phyloP scores from a whole-genome alignment of 2,797 vertebrate genomes.

The Catamblyrhynchus diadema region DNA sequence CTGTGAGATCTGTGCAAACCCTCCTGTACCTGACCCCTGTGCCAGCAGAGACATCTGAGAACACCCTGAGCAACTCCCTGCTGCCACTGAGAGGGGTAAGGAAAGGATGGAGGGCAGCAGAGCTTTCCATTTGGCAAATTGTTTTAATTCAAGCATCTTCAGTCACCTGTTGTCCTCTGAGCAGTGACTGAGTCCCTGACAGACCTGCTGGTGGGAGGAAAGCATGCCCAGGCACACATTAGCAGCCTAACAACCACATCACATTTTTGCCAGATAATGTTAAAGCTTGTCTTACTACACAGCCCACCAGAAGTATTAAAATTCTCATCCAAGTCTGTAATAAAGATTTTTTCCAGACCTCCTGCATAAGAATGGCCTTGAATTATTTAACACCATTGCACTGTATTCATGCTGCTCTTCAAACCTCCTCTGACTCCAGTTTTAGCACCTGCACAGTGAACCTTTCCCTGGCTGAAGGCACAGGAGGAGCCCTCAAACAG shows the following conservation, averaged over 20 bases:
- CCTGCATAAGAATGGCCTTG: neutral
- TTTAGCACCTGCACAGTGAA: neutral
- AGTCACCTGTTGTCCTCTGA: neutral
- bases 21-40: neutral
- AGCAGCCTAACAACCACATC: neutral
- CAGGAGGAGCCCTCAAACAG: neutral
- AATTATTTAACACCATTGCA: slow-evolving; percentile 15
- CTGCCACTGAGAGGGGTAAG: neutral
- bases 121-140: neutral
- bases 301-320: slow-evolving; percentile 20
- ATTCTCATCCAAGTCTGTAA: slow-evolving; percentile 25
- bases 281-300: slow-evolving; percentile 18
- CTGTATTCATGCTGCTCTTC: neutral
- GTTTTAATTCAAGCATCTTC: neutral
- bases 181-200: neutral
- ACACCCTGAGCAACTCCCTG: neutral
- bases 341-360: slow-evolving; percentile 27
- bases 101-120: neutral
- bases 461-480: neutral
- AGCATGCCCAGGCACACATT: slow-evolving; percentile 20
- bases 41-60: neutral
- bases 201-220: slow-evolving; percentile 21
- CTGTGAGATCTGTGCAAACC: neutral
- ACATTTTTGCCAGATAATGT: slow-evolving; percentile 17
- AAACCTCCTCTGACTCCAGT: neutral